Evolutionary conservation across 2,888 invertebrate species (phyloP).

Genomic region (Nycteola revayana): DNA sequence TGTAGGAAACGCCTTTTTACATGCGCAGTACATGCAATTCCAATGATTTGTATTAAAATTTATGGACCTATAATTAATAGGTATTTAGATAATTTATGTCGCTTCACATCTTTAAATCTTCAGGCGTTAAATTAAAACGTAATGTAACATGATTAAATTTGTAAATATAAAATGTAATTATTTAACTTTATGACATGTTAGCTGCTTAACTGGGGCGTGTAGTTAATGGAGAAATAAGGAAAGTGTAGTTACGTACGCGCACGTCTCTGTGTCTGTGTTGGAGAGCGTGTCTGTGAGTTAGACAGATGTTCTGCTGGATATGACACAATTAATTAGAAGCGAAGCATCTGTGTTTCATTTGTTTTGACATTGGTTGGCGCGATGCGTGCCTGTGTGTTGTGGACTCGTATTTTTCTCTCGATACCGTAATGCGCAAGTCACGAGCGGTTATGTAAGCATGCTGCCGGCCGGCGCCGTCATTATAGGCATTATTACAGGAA

Average conservation of each 20-base stretch:
- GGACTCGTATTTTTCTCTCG: conserved; percentile 69
- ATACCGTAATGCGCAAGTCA: conserved; percentile 81
- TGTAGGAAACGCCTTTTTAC: conserved; percentile 25
- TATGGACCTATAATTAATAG: conserved; percentile 16
- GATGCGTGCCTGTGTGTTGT: conserved; percentile 49
- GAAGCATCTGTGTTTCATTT: conserved; percentile 1
- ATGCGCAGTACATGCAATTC: conserved; percentile 19
- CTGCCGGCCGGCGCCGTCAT: conserved; percentile 73
- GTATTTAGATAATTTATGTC: conserved; percentile 17
- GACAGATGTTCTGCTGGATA: too few species aligned
- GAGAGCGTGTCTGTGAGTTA: too few species aligned
- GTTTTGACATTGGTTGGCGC: background rate
- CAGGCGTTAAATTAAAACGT: too few species aligned
- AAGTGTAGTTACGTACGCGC: too few species aligned
- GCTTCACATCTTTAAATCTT: too few species aligned
- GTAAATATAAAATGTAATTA: too few species aligned
- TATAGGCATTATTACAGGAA: conserved; percentile 75
- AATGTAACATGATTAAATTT: too few species aligned
- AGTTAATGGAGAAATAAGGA: too few species aligned
- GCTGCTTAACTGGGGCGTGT: too few species aligned
- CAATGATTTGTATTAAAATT: conserved; percentile 28
- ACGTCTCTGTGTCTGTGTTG: too few species aligned
- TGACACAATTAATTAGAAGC: too few species aligned
- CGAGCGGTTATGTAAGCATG: conserved; percentile 81
- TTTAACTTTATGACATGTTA: too few species aligned